Base-by-base conservation (phyloP, 1,140 invertebrate genomes). In the Drosophila eugracilis region DNA sequence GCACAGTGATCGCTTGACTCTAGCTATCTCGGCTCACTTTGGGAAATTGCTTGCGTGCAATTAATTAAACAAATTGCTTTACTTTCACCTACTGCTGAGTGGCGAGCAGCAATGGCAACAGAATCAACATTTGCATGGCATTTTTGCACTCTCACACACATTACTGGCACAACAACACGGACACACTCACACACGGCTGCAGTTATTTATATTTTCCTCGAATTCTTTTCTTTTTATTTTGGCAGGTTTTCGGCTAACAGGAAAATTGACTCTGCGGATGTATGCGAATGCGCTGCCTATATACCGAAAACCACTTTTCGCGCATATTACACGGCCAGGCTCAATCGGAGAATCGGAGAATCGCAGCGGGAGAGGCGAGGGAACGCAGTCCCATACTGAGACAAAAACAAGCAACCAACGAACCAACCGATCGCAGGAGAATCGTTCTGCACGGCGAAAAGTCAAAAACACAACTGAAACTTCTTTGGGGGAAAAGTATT, bases 391-490 rank as follows among this genome's bases (percentile, higher is more conserved):
- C 12, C 17, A 22, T 5, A 17, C 30, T 14, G 52, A 32, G 36
- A 17, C 44, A 17, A 24, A 53, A 19, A 6, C 7, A 37, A 14
- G 14, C 14, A 17, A 17, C 5, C 14, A 37, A 19, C 12, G n/a
- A 6, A 37, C 49, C 6, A 37, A 44, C 15, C 59, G 54, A 36
- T 19, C 44, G 55, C 48, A 50, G 66, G 50, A 80, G 81, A 85
- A 85, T 81, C 63, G 81, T 85, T 85, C 81, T 85, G 81, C 77
- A 78, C 81, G 83, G 69, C 81, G 83, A 86, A 85, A 75, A 85
- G 81, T 81, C 81, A 86, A 85, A 85, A 85, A 86, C 81, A 74
- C 81, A 85, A 85, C 83, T 85, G 81, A 86, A 77, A 81, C 81
- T 81, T 86, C 81, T 81, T 81, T 74, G 81, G 80, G 80, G 81